These are phyloP conservation scores for Tetrapedia diversipes DNA, from an alignment of 2,888 invertebrate genomes.

Conservation along the genomic window DNA sequence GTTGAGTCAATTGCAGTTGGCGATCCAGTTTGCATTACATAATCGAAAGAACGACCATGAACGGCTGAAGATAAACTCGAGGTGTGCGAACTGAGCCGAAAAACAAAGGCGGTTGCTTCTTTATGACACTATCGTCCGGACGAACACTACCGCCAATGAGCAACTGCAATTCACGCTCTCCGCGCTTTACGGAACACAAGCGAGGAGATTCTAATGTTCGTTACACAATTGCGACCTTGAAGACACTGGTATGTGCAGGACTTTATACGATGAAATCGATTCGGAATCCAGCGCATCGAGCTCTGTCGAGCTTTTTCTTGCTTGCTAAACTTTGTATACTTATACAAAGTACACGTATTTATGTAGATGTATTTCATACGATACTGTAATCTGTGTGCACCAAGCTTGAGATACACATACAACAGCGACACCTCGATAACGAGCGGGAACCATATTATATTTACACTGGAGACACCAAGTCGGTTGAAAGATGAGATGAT, in stretches of 20 bases:
- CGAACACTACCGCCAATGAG: not conserved
- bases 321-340: not conserved
- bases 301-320: not conserved
- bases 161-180: conserved; percentile 49
- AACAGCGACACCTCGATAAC: conserved; percentile 21
- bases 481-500: conserved; percentile 10
- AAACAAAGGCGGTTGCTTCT: conserved; percentile 1
- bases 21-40: conserved; percentile 23
- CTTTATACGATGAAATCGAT: conserved; percentile 52
- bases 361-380: conserved; percentile 9
- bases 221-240: conserved; percentile 68
- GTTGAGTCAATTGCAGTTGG: conserved; percentile 28
- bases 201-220: conserved; percentile 14
- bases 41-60: conserved; percentile 21
- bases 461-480: not conserved
- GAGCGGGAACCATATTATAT: conserved; percentile 16
- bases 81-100: not conserved
- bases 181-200: conserved; percentile 2
- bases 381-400: conserved; percentile 13
- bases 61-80: conserved; percentile 17
- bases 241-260: conserved; percentile 40
- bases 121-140: conserved; percentile 1
- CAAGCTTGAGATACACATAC: not conserved
- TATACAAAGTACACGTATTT: not conserved
- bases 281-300: conserved; percentile 29